Base-by-base conservation (phyloP, 2,113 vertebrate species). In the Ailurus styani region DNA sequence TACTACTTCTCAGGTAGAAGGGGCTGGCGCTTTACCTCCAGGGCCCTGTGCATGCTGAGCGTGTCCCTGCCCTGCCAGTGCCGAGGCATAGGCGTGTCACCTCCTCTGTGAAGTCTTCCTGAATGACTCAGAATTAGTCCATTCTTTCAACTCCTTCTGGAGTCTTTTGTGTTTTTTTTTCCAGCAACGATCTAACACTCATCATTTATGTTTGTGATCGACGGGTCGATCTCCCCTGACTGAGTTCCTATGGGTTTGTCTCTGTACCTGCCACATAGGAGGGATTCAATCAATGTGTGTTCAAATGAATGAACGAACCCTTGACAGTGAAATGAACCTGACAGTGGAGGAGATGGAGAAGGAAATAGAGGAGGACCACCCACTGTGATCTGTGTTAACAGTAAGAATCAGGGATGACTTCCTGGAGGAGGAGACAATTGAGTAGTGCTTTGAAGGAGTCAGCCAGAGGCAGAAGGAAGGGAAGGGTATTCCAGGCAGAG, bases 1-100 rank as follows among this genome's bases (percentile, higher is more conserved):
- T 98, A 99, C 95, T 99, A 99, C 98, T 99, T 99, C 98, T 99
- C 99, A 42, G 99, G 99, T 99, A 98, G 93, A 64, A 78, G 54
- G 50, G 25, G 4, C 57, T 20, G 82, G 37, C 0, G 73, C 37
- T 57, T 0, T 7, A 18, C 83, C 25, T 37, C 2, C 8, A 4
- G 5, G 4, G 20, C 64, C 12, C 47, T 5, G 27, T 37, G 92
- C 66, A 3, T 37, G 50, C 31, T 21, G 25, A 57, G 42, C n/a
- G 15, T 47, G 73, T 17, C 42, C 42, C 42, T 77, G 73, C 27
- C 23, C 7, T 29, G 78, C 64, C 14, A 8, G 23, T 3, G 6
- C 27, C 68, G 64, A 60, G 42, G 40, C 47, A 9, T 42, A 42
- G 64, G 15, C 78, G 7, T 17, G 52, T 70, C 57, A 84, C 40